phyloP scores from a whole-genome alignment of 2,797 vertebrate genomes.

The Muscicapa comitata region DNA sequence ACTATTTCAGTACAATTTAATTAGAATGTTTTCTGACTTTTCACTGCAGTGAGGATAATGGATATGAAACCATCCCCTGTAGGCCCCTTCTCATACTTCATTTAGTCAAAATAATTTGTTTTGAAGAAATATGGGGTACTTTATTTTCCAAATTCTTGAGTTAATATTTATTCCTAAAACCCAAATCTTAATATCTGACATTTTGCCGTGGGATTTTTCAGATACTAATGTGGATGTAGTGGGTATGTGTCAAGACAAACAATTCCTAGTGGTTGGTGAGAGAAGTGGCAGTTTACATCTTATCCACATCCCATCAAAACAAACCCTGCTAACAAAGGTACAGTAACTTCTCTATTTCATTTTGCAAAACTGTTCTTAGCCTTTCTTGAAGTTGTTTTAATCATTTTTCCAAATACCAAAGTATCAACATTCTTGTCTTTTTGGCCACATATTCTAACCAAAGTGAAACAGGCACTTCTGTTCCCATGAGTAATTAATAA shows the following conservation, averaged over 20 bases:
- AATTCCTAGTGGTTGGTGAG: constrained; percentile 91
- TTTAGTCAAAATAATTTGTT: neutral
- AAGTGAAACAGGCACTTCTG: neutral
- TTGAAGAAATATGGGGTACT: neutral
- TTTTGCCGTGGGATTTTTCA: constrained; percentile 65
- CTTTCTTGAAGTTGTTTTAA: neutral
- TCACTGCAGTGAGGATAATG: neutral
- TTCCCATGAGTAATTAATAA: neutral
- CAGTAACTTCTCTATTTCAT: neutral
- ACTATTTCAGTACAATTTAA: neutral
- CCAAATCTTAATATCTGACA: neutral
- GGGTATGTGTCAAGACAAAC: constrained; percentile 84
- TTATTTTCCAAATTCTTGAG: neutral
- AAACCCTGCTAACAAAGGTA: constrained; percentile 89
- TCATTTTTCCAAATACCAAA: neutral
- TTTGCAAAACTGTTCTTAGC: neutral
- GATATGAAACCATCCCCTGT: neutral
- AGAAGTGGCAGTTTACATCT: constrained; percentile 92
- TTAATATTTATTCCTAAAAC: neutral
- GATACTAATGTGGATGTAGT: constrained; percentile 88
- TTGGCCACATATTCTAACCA: neutral
- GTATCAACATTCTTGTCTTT: neutral
- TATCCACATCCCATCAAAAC: constrained; percentile 87
- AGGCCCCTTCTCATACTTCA: neutral
- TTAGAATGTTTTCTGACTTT: neutral